phyloP scores from a whole-genome alignment of 2,113 vertebrate genomes.

The Montifringilla adamsi region DNA sequence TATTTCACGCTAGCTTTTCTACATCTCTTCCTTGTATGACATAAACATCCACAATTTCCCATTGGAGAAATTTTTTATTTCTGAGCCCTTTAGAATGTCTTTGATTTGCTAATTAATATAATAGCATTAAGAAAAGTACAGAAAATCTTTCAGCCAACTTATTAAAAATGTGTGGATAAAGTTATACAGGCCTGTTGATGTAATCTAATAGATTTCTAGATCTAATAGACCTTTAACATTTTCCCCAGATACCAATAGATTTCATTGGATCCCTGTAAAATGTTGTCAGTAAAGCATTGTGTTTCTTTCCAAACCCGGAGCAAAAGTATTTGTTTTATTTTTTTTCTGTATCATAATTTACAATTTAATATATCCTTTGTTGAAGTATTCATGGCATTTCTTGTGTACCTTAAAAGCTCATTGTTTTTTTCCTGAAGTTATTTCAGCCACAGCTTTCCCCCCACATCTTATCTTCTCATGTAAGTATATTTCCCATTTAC shows the following conservation, averaged over 20 bases:
- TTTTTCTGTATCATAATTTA: background rate
- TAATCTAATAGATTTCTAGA: background rate
- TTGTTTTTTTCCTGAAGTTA: background rate
- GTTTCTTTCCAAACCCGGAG: background rate
- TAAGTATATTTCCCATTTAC: background rate
- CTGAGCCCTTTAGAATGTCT: background rate
- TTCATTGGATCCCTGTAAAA: background rate
- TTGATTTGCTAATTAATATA: background rate
- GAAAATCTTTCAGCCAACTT: background rate
- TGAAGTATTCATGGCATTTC: background rate
- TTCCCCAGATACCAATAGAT: background rate
- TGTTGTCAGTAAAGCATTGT: background rate
- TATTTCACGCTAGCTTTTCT: background rate
- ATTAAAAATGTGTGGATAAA: background rate
- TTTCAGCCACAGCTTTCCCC: background rate
- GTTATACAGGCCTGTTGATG: background rate
- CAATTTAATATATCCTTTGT: background rate
- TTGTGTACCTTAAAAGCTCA: background rate
- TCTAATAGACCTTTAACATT: background rate
- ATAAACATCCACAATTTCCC: background rate
- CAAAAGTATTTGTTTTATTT: background rate
- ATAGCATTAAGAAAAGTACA: background rate
- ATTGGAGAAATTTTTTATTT: background rate
- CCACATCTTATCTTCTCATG: background rate
- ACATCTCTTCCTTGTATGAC: background rate